Evolutionary conservation across 2,888 invertebrate genomes (phyloP).

Genomic region (Molorchus minor): DNA sequence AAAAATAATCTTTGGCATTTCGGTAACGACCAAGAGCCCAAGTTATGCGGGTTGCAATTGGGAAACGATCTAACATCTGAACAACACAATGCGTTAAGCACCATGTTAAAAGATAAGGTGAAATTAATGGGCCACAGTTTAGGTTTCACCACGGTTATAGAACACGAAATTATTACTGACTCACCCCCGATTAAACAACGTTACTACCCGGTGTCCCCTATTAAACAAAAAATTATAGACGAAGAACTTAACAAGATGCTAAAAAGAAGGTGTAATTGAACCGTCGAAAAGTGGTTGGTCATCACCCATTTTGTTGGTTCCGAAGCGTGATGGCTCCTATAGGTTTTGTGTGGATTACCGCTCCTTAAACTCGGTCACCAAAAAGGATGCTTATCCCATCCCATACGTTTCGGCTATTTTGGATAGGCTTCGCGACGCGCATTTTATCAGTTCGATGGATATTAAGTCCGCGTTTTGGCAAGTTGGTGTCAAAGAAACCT

Average conservation of each 20-base stretch:
- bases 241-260: slow-evolving; percentile 16
- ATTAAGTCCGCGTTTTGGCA: slow-evolving; percentile 23
- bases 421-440: slow-evolving; percentile 21
- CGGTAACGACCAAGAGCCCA: too few relatives aligned
- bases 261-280: slow-evolving; percentile 20
- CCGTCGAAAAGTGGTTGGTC: slow-evolving; percentile 26
- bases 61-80: not conserved
- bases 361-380: slow-evolving; percentile 14
- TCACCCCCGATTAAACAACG: slow-evolving; percentile 20
- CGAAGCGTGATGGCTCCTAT: slow-evolving; percentile 18
- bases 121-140: not conserved
- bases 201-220: slow-evolving; percentile 17
- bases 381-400: slow-evolving; percentile 22
- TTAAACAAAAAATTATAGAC: slow-evolving; percentile 18
- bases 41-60: not conserved
- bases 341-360: slow-evolving; percentile 25
- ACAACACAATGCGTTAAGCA: not conserved
- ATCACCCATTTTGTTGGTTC: slow-evolving; percentile 20
- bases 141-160: not conserved
- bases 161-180: not conserved
- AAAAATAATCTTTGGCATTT: not conserved
- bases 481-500: slow-evolving; percentile 13
- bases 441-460: slow-evolving; percentile 22
- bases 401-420: slow-evolving; percentile 27
- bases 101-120: not conserved